These are phyloP conservation scores for Imbricaverruca yamaguchii DNA, from an alignment of 2,888 invertebrate genomes.

Conservation along the genomic window DNA sequence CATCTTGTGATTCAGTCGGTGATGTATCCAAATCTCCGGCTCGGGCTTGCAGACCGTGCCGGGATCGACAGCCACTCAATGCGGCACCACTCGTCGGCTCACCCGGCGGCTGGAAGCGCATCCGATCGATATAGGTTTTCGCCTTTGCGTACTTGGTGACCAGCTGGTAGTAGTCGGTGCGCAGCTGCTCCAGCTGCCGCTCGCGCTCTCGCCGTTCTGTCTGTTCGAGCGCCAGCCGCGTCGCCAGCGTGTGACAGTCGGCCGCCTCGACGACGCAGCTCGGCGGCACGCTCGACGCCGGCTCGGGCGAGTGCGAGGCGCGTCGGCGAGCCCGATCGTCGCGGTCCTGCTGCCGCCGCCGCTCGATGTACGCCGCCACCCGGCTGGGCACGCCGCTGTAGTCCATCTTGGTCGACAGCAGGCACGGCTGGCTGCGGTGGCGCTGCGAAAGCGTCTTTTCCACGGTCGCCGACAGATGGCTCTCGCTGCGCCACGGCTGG, in stretches of 20 bases:
- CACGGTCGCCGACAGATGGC: background rate
- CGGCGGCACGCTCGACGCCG: too few relatives aligned
- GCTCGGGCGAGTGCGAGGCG: background rate
- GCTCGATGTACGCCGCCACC: background rate
- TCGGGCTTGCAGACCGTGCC: background rate
- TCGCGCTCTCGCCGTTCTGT: slow-evolving; percentile 4
- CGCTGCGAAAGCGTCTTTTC: background rate
- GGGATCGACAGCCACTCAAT: background rate
- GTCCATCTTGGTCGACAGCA: background rate
- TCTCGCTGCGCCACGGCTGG: slow-evolving; percentile 16
- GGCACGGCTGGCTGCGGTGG: slow-evolving; percentile 7
- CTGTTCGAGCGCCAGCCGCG: background rate
- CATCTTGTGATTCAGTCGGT: background rate
- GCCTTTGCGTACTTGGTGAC: slow-evolving; percentile 6
- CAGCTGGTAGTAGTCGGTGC: background rate
- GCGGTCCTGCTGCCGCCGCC: slow-evolving; percentile 1
- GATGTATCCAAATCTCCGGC: background rate
- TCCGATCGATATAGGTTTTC: slow-evolving; percentile 10
- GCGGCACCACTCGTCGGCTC: background rate
- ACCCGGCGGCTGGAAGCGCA: background rate
- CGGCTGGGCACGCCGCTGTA: background rate
- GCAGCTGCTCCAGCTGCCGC: slow-evolving; percentile 16
- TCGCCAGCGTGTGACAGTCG: background rate
- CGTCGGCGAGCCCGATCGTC: background rate
- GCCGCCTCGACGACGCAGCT: background rate